Percentiles rank a stretch among this genome's conserved stretches.
These are phyloP conservation scores for Trichosurus vulpecula DNA, from an alignment of 2,797 vertebrate species.

Conservation along the genomic window DNA sequence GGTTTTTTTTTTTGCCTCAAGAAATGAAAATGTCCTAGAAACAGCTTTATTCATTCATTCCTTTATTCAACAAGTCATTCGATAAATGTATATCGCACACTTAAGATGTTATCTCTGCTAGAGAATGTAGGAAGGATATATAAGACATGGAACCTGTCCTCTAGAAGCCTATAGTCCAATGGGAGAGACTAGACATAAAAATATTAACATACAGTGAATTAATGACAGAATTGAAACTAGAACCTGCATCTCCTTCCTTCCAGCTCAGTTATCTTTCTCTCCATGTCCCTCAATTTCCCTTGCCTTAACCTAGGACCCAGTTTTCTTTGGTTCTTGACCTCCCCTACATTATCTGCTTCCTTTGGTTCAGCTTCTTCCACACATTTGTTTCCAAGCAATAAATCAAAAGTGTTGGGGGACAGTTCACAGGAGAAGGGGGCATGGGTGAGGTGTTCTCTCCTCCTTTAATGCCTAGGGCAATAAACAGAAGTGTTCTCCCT, in stretches of 20 bases:
- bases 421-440: neutral
- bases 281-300: neutral
- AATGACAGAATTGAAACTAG: neutral
- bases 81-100: neutral
- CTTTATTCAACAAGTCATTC: neutral
- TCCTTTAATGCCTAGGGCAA: conserved; percentile 13
- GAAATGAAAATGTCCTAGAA: neutral
- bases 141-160: neutral
- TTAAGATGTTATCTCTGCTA: neutral
- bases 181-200: neutral
- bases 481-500: conserved; percentile 58
- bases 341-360: neutral
- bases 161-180: neutral
- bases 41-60: neutral
- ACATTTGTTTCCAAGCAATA: neutral
- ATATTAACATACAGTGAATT: neutral
- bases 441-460: neutral
- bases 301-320: neutral
- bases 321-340: neutral
- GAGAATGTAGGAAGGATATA: neutral
- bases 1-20: neutral
- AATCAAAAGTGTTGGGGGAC: neutral
- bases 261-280: neutral
- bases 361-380: neutral
- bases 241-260: neutral